Evolutionary conservation across 2,113 vertebrate genomes (phyloP).

Genomic region (Litocranius walleri): DNA sequence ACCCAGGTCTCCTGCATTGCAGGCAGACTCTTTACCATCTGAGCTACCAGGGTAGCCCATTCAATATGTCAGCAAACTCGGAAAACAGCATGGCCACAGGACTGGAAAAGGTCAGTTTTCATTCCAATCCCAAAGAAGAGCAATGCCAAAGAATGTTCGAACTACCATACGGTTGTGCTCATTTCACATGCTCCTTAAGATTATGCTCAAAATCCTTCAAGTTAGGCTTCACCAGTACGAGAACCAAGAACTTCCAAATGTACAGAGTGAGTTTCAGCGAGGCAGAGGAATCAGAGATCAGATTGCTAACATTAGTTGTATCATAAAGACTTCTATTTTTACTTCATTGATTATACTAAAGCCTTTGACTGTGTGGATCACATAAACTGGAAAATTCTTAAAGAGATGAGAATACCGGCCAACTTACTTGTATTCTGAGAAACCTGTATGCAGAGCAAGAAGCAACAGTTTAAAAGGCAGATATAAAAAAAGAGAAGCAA

Average conservation of each 20-base stretch:
- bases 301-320: not conserved
- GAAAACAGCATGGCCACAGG: not conserved
- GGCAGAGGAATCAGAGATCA: not conserved
- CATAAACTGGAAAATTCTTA: not conserved
- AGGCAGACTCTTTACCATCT: not conserved
- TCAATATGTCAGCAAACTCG: not conserved
- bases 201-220: not conserved
- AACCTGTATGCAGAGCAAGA: not conserved
- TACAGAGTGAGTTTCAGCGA: not conserved
- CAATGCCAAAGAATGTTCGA: not conserved
- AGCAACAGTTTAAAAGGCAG: not conserved
- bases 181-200: not conserved
- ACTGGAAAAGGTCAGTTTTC: not conserved
- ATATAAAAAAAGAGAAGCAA: not conserved
- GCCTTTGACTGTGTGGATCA: not conserved
- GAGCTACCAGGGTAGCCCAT: not conserved
- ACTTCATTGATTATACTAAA: not conserved
- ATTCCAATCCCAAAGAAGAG: not conserved
- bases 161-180: not conserved
- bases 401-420: not conserved
- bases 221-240: not conserved
- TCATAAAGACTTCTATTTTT: not conserved
- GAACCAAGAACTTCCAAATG: not conserved
- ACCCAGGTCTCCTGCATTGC: not conserved
- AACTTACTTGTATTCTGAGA: not conserved